A percentile compares a stretch with the other conserved stretches of the same genome.
These are phyloP conservation scores for Papilio xuthus DNA, from an alignment of 1,140 invertebrate genomes.

Conservation along the genomic window DNA sequence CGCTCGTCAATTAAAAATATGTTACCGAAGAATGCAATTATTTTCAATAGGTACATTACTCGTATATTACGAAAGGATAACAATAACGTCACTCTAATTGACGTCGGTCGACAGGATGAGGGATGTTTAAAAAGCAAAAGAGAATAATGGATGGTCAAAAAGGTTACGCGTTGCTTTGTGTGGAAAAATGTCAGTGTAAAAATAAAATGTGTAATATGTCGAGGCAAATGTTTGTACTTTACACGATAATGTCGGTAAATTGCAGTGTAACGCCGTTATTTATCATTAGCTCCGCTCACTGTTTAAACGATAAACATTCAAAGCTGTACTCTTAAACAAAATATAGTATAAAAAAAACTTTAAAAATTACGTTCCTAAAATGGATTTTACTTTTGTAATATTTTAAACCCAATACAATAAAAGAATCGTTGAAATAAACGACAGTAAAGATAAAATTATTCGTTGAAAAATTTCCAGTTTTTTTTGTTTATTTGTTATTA, in stretches of 20 bases:
- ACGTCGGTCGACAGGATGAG: conserved; percentile 19
- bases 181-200: conserved; percentile 9
- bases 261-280: neutral
- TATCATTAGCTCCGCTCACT: neutral
- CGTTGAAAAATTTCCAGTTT: neutral
- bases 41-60: neutral
- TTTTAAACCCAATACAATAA: neutral
- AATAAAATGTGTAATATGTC: conserved; percentile 15
- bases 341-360: neutral
- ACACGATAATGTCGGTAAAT: neutral
- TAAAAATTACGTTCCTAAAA: neutral
- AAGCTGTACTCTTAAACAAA: neutral
- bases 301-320: neutral
- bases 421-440: conserved; percentile 1
- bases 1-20: neutral
- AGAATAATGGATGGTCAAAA: conserved; percentile 11
- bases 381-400: neutral
- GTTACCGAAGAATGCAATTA: conserved; percentile 3
- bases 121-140: conserved; percentile 23
- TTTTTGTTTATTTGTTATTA: neutral
- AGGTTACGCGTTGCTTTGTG: conserved; percentile 15
- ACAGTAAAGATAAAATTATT: neutral
- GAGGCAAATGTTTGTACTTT: conserved; percentile 8
- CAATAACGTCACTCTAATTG: conserved; percentile 20
- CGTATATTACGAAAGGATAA: neutral